Base-by-base conservation (phyloP, 2,888 invertebrate species). In the Trissoscelio sp. region DNA sequence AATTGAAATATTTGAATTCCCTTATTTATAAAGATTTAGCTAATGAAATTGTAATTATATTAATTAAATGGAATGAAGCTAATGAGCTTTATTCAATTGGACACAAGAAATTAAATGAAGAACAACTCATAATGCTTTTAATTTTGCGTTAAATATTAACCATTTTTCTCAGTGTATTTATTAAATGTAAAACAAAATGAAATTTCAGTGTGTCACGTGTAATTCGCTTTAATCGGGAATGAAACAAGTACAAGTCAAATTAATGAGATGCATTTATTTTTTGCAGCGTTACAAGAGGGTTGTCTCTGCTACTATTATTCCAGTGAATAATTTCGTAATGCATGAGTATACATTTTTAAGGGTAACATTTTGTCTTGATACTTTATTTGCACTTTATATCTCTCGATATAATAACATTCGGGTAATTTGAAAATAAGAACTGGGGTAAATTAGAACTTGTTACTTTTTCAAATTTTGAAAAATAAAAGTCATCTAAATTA, bases 301-400 rank as follows among this genome's bases (percentile, higher is more conserved):
- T 62, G 57, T 70, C 28, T 58, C 77, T 53, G 60, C 60, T 51
- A n/a, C n/a, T n/a, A 78, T 70, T 64, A 70, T 64, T 57, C 70
- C 78, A 64, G 78, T 42, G 62, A 78, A 78, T 70, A 69, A 70
- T 69, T 78, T 70, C 64, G 62, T 64, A 70, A 72, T 79, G 64
- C 66, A 79, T 64, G 78, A 79, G 46, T 72, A 72, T 79, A 66
- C 79, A 66, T 66, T 39, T 79, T 79, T 72, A 14, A 79, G 78
- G 72, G 66, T 79, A 72, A 79, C 5, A 39, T 34, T 53, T 75
- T 67, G 9, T 70, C 51, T 70, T 70, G 11, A 57, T 73, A 34
- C 3, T 62, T 53, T 73, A 53, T 2, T 62, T 62, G 53, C 70
- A 70, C 58, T 20, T 34, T 64, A 12, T 34, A 57, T 37, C 12